A percentile compares a stretch with the other conserved stretches of the same genome.
These are phyloP conservation scores for Dermatemys mawii DNA, from an alignment of 2,113 vertebrate genomes.

Conservation along the genomic window DNA sequence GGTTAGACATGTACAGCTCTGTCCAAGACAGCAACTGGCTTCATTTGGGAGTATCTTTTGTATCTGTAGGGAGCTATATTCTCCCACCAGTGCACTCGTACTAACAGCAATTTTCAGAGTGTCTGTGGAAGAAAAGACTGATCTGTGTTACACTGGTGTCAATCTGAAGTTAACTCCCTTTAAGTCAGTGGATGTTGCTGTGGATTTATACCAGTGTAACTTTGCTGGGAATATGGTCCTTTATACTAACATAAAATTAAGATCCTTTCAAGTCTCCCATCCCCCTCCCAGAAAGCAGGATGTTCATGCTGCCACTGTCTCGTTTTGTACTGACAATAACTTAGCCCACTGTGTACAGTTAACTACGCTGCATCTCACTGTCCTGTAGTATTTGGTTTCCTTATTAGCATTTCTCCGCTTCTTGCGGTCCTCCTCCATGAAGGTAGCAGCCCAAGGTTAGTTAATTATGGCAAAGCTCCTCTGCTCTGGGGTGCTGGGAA, in stretches of 20 bases:
- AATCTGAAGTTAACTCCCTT: neutral
- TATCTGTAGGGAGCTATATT: neutral
- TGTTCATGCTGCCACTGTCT: neutral
- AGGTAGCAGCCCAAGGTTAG: too few relatives aligned
- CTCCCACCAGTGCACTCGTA: neutral
- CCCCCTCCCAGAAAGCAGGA: neutral
- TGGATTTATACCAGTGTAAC: constrained; percentile 46
- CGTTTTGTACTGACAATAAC: constrained; percentile 54
- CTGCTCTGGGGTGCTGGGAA: constrained; percentile 30
- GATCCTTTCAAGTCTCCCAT: constrained; percentile 32
- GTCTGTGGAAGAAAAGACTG: neutral
- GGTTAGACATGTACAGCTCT: neutral
- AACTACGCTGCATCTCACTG: constrained; percentile 46
- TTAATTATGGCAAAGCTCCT: constrained; percentile 18
- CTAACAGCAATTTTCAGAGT: neutral
- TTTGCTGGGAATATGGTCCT: constrained; percentile 8
- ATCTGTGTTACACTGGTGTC: neutral
- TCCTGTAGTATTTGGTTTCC: constrained; percentile 53
- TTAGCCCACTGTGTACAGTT: constrained; percentile 53
- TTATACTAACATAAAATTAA: too few relatives aligned
- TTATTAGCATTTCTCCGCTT: constrained; percentile 39
- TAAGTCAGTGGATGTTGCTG: constrained; percentile 33
- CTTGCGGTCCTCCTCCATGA: neutral
- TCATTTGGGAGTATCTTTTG: neutral
- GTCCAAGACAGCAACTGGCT: neutral